Base-by-base conservation (phyloP, 2,888 invertebrate species). In the Antitype chi region DNA sequence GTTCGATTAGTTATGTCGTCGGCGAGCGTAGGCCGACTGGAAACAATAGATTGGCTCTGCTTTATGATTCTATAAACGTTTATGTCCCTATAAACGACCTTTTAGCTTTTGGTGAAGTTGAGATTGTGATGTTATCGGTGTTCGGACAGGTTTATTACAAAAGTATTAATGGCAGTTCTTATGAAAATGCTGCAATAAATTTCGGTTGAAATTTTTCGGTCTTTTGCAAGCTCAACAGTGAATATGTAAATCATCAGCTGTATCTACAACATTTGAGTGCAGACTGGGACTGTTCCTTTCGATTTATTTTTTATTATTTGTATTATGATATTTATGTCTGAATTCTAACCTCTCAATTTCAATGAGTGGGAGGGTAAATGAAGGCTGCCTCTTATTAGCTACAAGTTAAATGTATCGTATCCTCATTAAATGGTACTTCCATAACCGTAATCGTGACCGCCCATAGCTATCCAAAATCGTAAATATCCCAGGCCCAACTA, bases 51-150 rank as follows among this genome's bases (percentile, higher is more conserved):
- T 96, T 93, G 95, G 93, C 91, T 93, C 93, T 95, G 94, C 92
- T 96, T 96, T 96, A 96, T 95, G 96, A 95, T 94, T 96, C 95
- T 93, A 96, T 96, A 96, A 96, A 96, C 95, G 94, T 96, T 96
- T 95, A 96, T 96, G 94, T 93, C 90, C 93, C 93, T 93, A 94
- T 95, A 95, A 96, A 95, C 94, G 95, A 93, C 92, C 92, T 95
- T 95, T 96, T 95, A 94, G 94, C 94, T 95, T 95, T 95, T 93
- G 94, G 94, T 92, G 84, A 87, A 92, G 91, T 92, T 87, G 88
- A 94, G 93, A 94, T 95, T 94, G 93, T 93, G 95, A 96, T 96
- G 92, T 93, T 96, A 96, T 95, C 96, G 90, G 88, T 81, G 81
- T 85, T 76, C 82, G 80, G 94, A 95, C 94, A 94, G 94, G 94